These are phyloP conservation scores for Actinopyga echinites DNA, from an alignment of 53 echinoderm and acorn worm genomes.

Conservation along the genomic window DNA sequence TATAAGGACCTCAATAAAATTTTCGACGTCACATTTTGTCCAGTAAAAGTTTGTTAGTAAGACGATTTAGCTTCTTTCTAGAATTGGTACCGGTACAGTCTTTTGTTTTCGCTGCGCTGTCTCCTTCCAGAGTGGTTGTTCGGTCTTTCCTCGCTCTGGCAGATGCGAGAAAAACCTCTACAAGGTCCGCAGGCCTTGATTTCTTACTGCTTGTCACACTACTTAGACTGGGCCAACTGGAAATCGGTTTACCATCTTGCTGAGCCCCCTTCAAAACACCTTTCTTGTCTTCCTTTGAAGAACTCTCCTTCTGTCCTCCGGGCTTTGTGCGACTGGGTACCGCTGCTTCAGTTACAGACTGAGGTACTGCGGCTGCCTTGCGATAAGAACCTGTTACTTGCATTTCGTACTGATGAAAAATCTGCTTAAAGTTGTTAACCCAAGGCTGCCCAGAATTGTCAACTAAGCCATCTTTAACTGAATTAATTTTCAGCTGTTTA, in stretches of 20 bases:
- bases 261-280: neutral
- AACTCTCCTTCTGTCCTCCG: neutral
- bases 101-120: no score
- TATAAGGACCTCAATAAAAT: no score
- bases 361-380: slow-evolving; percentile 29
- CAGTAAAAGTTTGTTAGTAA: no score
- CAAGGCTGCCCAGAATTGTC: slow-evolving; percentile 15
- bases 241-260: neutral
- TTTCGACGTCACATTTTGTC: no score
- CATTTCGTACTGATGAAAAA: slow-evolving; percentile 76
- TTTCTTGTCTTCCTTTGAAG: neutral
- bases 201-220: slow-evolving; percentile 7
- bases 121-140: no score
- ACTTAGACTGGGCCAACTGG: slow-evolving; percentile 12
- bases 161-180: slow-evolving; percentile 6
- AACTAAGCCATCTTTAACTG: neutral
- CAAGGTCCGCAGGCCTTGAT: neutral
- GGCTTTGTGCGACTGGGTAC: no score
- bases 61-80: no score
- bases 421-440: slow-evolving; percentile 59
- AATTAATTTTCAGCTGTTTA: neutral
- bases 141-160: neutral
- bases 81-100: no score
- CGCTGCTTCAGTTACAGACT: no score
- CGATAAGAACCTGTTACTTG: slow-evolving; percentile 75